Evolutionary conservation across 2,797 vertebrate species (phyloP).

Genomic region (Hippocampus kuda): DNA sequence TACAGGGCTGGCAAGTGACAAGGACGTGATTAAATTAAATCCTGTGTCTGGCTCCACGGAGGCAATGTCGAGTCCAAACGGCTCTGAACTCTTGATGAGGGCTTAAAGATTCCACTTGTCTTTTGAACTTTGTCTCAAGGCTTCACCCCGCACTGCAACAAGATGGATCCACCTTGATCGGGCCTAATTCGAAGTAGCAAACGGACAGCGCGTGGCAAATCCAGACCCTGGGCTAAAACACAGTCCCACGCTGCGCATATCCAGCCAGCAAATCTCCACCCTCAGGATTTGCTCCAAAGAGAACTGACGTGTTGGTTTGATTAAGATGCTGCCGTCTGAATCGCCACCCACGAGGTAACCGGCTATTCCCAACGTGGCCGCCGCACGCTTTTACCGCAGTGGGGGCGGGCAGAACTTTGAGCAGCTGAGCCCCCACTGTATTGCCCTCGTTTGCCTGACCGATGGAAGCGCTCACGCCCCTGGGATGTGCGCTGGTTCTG

Average conservation of each 20-base stretch:
- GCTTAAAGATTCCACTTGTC: not conserved
- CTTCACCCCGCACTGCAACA: not conserved
- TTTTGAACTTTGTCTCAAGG: not conserved
- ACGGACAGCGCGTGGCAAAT: not conserved
- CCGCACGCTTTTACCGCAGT: constrained; percentile 21
- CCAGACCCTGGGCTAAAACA: not conserved
- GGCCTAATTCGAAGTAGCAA: not conserved
- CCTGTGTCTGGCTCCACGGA: not conserved
- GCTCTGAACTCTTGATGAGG: not conserved
- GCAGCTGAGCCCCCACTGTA: constrained; percentile 21
- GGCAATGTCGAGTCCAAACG: not conserved
- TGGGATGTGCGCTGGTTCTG: constrained; percentile 27
- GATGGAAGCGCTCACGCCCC: constrained; percentile 31
- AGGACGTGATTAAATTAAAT: not conserved
- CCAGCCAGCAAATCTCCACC: constrained; percentile 11
- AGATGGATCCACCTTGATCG: constrained; percentile 1
- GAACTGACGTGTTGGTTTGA: constrained; percentile 47
- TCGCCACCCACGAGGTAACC: constrained; percentile 26
- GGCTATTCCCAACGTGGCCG: constrained; percentile 32
- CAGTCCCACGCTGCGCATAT: not conserved
- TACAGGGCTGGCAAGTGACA: not conserved
- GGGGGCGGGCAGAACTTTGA: constrained; percentile 29
- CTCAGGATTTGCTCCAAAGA: constrained; percentile 40
- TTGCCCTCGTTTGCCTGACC: constrained; percentile 35
- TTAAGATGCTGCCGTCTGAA: constrained; percentile 49